phyloP scores from a whole-genome alignment of 2,888 invertebrate species.

The Andrena chrysosceles region DNA sequence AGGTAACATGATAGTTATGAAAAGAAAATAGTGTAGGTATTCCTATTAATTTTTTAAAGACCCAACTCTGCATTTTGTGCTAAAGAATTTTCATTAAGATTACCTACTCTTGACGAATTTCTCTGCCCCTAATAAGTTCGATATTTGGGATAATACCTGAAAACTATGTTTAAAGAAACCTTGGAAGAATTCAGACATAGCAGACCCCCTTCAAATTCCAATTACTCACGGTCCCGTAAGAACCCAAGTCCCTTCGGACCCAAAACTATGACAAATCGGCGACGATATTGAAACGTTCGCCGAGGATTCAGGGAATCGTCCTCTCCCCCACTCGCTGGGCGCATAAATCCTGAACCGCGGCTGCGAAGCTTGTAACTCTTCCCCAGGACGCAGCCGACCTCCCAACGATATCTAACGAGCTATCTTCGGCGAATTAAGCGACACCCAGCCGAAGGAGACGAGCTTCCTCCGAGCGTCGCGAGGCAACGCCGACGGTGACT shows the following conservation, averaged over 20 bases:
- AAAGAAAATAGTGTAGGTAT: too few relatives aligned
- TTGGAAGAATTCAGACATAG: neutral
- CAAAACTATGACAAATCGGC: constrained; percentile 35
- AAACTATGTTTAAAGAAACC: too few relatives aligned
- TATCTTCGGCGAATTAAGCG: constrained; percentile 60
- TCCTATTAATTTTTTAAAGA: too few relatives aligned
- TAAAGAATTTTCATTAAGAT: too few relatives aligned
- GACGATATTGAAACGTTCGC: constrained; percentile 55
- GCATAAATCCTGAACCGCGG: constrained; percentile 42
- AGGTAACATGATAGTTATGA: too few relatives aligned
- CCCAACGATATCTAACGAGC: constrained; percentile 59
- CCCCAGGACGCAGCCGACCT: constrained; percentile 44
- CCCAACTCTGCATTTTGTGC: too few relatives aligned
- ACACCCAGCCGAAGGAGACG: constrained; percentile 33
- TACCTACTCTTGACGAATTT: too few relatives aligned
- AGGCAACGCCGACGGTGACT: constrained; percentile 9
- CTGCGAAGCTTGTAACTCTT: constrained; percentile 30
- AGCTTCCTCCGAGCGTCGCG: constrained; percentile 24
- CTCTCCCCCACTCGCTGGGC: constrained; percentile 15
- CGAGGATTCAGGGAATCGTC: constrained; percentile 48
- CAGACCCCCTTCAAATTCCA: neutral
- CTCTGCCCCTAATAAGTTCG: too few relatives aligned
- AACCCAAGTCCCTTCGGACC: neutral
- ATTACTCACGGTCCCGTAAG: too few relatives aligned
- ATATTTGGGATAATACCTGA: too few relatives aligned